Evolutionary conservation across 2,797 vertebrate genomes (phyloP), one percentile per base, ranked within the genome.

Genomic region (Coluber constrictor): DNA sequence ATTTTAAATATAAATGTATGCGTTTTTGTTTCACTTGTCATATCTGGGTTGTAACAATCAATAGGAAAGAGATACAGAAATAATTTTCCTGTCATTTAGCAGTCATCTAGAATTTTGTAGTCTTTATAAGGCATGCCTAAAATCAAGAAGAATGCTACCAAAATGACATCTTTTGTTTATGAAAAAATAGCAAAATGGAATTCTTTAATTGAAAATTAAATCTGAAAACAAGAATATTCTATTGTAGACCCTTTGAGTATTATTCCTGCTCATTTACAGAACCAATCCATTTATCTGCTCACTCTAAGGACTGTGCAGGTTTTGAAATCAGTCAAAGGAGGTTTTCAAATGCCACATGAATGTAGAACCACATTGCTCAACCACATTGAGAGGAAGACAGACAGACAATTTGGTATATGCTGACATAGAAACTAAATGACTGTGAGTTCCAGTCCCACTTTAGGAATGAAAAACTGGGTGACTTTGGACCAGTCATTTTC

Each of bases 191-290:
- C 29, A 89, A 91, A 87, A 89, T 83, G 86, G 59, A 1, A 0
- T 89, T 95, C 94, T 90, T 91, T 90, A 89, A 92, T 90, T 91
- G 93, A 0, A 61, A 61, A 61, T 61, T 61, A 27, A 61, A 61
- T 91, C 91, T 7, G 25, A 90, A 94, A 92, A 94, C 90, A 96
- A 93, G 93, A 96, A 95, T 60, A 79, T 96, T 91, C 93, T 94
- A 91, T 89, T 95, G 94, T 91, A 54, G 51, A 86, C 94, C 94
- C 92, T 96, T 90, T 93, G 96, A 89, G 91, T 96, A 92, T 93
- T 95, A 94, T 92, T 92, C 47, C 91, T 94, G 90, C 89, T 96
- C 95, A 94, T 94, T 95, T 94, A 88, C 55, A 96, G 94, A 88
- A 96, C 88, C 87, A 94, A 94, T 94, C 92, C 86, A 47, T 93